Evolutionary conservation across 2,888 invertebrate genomes (phyloP), one percentile per base, ranked within the genome.

Genomic region (Malthinus seriepunctatus): DNA sequence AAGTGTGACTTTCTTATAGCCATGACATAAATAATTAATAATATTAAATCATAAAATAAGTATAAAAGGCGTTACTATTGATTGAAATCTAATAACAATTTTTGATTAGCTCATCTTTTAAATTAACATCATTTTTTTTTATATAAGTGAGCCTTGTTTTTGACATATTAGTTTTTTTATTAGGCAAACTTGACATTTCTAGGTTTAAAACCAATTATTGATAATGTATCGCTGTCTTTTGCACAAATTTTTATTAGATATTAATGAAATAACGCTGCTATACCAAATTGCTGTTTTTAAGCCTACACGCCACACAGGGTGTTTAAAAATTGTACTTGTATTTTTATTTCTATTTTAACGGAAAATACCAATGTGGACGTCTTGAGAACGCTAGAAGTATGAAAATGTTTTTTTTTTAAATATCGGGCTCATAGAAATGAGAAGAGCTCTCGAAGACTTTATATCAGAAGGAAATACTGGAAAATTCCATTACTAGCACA

Each of bases 11-110:
- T 52, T 45, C 45, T 31, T 45, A 46, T 14, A 52, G 32, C 52
- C 52, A 35, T 52, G 52, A 52, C 52, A 52, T 52, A 52, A 52
- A 52, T 45, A 52, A 34, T 44, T 52, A 52, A 45, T 52, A 42
- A 42, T 42, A 42, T 42, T 42, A 42, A 42, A 23, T 23, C 23
- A 23, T 23, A 23, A 23, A 23, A 23, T 23, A 23, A 23, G 14
- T 39, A 39, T 39, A 15, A 39, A 15, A 15, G 39, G 39, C 39
- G 39, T 39, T 39, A 14, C 15, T 42, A 42, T 42, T 15, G 39
- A 15, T 15, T 15, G n/a, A 42, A 42, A 42, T 42, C 39, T 6
- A 42, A 42, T 42, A 39, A 14, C 5, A 42, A 15, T 42, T 42
- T 42, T 15, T 42, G 39, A 15, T 23, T 14, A 15, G 39, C n/a